Conservation (phyloP, 2,113 vertebrate genomes). For the Eupsittula cactorum region DNA sequence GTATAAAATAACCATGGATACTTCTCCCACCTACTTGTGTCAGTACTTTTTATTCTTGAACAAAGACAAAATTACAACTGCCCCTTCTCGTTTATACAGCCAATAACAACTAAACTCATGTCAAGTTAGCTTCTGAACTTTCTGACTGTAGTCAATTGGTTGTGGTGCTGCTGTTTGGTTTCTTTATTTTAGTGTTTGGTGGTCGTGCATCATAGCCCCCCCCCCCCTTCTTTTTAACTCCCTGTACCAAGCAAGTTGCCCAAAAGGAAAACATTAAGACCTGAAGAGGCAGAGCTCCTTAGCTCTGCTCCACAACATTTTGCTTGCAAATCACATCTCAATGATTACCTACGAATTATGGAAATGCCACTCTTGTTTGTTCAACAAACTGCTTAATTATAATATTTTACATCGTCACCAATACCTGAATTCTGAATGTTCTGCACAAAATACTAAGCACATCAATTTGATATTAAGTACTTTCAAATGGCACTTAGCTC, state of each 20-base stretch:
- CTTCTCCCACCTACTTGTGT: not conserved
- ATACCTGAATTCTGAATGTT: not conserved
- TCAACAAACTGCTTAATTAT: not conserved
- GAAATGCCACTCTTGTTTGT: not conserved
- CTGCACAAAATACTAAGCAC: not conserved
- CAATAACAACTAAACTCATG: not conserved
- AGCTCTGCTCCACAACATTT: not conserved
- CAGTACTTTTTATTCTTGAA: not conserved
- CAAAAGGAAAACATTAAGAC: not conserved
- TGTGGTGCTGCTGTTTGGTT: not conserved
- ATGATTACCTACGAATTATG: not conserved
- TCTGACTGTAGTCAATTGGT: not conserved
- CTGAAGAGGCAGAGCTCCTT: not conserved
- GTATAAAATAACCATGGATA: not conserved
- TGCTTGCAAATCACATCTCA: not conserved
- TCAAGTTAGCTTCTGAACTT: not conserved
- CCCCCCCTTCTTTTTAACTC: not conserved
- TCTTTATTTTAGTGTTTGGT: not conserved
- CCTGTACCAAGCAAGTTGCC: not conserved
- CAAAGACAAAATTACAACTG: not conserved
- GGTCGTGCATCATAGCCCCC: accelerated
- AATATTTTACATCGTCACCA: not conserved
- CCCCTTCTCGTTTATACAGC: not conserved
- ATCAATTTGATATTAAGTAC: not conserved
- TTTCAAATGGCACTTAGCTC: not conserved